A percentile compares a stretch with the other conserved stretches of the same genome.
Evolutionary conservation across 2,113 vertebrate species (phyloP).

Genomic region (Ailurus styani): DNA sequence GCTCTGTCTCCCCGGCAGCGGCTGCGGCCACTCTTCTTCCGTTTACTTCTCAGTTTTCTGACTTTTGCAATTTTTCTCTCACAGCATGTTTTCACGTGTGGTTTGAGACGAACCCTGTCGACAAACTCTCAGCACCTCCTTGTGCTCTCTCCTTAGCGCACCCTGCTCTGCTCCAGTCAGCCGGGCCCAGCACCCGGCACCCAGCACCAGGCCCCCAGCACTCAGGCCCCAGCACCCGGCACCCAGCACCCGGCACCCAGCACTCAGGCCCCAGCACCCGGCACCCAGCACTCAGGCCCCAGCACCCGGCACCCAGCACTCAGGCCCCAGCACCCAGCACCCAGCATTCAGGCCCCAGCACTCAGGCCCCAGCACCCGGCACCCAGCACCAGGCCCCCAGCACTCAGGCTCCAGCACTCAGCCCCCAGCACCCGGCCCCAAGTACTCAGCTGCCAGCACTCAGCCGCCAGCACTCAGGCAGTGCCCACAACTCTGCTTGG

Average conservation of each 20-base stretch:
- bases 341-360: too few species aligned
- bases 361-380: not conserved
- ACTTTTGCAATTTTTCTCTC: not conserved
- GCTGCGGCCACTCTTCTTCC: not conserved
- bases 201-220: not conserved
- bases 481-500: too few species aligned
- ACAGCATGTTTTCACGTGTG: not conserved
- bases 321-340: too few species aligned
- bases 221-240: accelerated
- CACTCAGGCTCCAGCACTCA: not conserved
- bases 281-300: too few species aligned
- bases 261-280: not conserved
- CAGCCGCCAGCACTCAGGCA: not conserved
- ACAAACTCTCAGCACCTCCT: not conserved
- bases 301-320: too few species aligned
- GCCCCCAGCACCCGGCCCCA: too few species aligned
- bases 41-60: not conserved
- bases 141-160: not conserved
- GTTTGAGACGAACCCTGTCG: not conserved
- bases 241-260: too few species aligned
- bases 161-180: not conserved
- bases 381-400: too few species aligned
- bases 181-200: not conserved
- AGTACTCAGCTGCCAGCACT: accelerated
- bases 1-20: accelerated